Evolutionary conservation across 2,888 invertebrate species (phyloP).

Genomic region (Drosophila vallismaia): DNA sequence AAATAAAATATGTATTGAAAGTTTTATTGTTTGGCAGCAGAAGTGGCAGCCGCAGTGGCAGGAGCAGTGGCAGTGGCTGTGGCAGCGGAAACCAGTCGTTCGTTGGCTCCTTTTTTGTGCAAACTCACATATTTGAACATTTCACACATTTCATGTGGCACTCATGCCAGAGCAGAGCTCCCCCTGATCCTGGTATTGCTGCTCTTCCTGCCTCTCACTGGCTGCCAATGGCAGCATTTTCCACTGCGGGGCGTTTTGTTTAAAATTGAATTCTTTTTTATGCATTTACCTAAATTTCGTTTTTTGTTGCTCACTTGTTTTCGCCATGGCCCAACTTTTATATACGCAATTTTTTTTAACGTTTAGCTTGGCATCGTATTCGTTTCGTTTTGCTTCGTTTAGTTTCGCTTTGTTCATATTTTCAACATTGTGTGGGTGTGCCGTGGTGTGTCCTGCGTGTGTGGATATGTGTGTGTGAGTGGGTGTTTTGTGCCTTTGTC

Average conservation of each 20-base stretch:
- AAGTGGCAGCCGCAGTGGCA: not conserved
- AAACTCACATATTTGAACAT: conserved; percentile 54
- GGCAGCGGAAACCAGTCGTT: not conserved
- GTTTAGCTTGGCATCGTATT: conserved; percentile 22
- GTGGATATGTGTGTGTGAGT: conserved; percentile 17
- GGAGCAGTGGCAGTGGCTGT: not conserved
- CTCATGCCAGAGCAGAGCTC: not conserved
- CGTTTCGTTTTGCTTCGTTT: conserved; percentile 35
- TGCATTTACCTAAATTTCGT: conserved; percentile 65
- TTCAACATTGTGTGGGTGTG: conserved; percentile 42
- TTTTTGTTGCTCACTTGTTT: conserved; percentile 37
- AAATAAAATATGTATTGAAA: conserved; percentile 77
- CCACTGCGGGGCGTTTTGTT: conserved; percentile 53
- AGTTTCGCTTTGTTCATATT: conserved; percentile 57
- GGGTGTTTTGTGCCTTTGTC: conserved; percentile 17
- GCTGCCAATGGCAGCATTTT: conserved; percentile 14
- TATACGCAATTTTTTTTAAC: conserved; percentile 34
- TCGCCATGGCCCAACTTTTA: conserved; percentile 36
- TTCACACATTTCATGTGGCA: conserved; percentile 50
- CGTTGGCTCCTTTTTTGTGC: conserved; percentile 9
- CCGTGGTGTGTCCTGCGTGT: conserved; percentile 7
- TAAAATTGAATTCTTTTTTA: conserved; percentile 70
- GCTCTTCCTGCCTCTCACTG: conserved; percentile 1
- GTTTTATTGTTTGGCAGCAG: conserved; percentile 62
- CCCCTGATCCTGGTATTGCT: too few species aligned